Evolutionary conservation across 2,113 vertebrate genomes (phyloP).

Genomic region (Marmota monax): DNA sequence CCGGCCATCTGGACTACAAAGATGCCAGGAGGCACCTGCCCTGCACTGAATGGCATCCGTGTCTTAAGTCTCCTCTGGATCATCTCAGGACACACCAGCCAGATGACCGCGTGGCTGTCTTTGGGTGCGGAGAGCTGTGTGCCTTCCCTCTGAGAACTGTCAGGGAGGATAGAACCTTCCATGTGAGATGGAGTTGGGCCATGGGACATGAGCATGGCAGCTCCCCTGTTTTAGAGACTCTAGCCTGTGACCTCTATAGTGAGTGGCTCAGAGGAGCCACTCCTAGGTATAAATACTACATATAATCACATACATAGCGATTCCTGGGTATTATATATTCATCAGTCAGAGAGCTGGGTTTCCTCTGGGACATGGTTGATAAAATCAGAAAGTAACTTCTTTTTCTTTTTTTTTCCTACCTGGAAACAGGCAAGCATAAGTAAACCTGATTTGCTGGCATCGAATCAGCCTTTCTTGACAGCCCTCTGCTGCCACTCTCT

Average conservation of each 20-base stretch:
- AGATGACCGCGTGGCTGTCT: slow-evolving; percentile 88
- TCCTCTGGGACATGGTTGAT: not conserved
- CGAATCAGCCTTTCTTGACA: not conserved
- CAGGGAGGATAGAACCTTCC: not conserved
- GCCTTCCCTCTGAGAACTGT: rapidly evolving
- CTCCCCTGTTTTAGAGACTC: not conserved
- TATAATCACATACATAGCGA: not conserved
- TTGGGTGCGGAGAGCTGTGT: slow-evolving; percentile 83
- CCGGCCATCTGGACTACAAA: slow-evolving; percentile 78
- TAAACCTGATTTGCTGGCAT: rapidly evolving
- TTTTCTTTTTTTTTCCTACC: not conserved
- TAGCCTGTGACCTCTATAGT: not conserved
- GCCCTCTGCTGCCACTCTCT: rapidly evolving
- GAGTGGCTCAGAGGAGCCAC: not conserved
- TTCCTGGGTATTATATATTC: not conserved
- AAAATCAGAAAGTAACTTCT: not conserved
- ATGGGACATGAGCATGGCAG: not conserved
- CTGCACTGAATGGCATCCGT: slow-evolving; percentile 89
- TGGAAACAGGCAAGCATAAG: not conserved
- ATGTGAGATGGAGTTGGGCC: rapidly evolving
- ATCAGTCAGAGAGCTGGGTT: not conserved
- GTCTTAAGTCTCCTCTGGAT: slow-evolving; percentile 93
- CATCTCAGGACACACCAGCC: slow-evolving; percentile 90
- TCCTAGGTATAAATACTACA: not conserved
- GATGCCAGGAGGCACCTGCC: slow-evolving; percentile 77